Conservation (phyloP, 2,113 vertebrate genomes). For the Stegostoma tigrinum region DNA sequence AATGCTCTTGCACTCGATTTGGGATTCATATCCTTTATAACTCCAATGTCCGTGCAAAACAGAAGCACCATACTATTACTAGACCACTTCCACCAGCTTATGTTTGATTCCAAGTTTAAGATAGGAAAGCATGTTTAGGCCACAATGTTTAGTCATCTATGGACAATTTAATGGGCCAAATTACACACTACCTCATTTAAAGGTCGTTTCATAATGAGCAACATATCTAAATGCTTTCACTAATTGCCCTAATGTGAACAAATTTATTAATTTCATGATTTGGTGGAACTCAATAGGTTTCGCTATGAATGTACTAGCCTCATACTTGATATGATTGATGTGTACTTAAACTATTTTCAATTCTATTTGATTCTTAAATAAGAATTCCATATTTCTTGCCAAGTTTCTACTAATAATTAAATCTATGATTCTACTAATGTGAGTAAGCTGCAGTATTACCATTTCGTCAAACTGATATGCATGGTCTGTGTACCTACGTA, state of each 20-base stretch:
- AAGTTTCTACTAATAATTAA: neutral
- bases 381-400: neutral
- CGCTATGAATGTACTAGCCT: neutral
- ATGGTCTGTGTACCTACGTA: neutral
- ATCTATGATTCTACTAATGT: neutral
- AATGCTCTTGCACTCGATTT: too few species aligned
- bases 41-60: too few species aligned
- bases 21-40: too few species aligned
- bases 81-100: too few species aligned
- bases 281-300: neutral
- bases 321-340: neutral
- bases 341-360: neutral
- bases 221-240: neutral
- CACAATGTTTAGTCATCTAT: neutral
- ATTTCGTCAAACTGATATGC: neutral
- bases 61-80: too few species aligned
- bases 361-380: neutral
- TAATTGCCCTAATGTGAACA: neutral
- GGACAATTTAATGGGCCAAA: too few species aligned
- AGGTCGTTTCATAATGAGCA: neutral
- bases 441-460: neutral
- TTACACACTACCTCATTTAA: neutral
- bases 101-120: neutral
- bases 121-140: neutral
- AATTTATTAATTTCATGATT: neutral